phyloP scores from a whole-genome alignment of 2,797 vertebrate genomes.

The Hoplostethus mediterraneus region DNA sequence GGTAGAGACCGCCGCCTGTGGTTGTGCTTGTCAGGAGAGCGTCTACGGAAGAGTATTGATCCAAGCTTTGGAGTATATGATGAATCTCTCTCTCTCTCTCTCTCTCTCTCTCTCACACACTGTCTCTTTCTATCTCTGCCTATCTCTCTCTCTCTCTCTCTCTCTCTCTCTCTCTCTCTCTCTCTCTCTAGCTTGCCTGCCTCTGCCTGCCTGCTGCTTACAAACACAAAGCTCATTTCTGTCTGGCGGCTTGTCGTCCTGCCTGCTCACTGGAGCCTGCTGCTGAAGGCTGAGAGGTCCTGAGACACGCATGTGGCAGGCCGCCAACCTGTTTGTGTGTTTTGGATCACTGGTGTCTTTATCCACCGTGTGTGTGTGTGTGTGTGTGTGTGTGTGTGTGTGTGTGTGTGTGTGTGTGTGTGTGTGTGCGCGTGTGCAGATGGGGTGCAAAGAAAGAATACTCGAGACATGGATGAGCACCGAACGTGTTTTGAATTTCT shows the following conservation, averaged over 20 bases:
- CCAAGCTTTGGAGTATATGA: slow-evolving; percentile 68
- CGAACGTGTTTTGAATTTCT: slow-evolving; percentile 47
- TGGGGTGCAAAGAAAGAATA: slow-evolving; percentile 21
- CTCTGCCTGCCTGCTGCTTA: slow-evolving; percentile 56
- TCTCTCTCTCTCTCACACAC: neutral
- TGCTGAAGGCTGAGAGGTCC: slow-evolving; percentile 68
- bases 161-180: slow-evolving; percentile 24
- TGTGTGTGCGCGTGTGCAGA: slow-evolving; percentile 20
- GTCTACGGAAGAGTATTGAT: slow-evolving; percentile 71
- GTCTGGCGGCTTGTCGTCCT: slow-evolving; percentile 60
- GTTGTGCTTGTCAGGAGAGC: slow-evolving; percentile 60
- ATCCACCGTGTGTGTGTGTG: slow-evolving; percentile 43
- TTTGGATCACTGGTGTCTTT: slow-evolving; percentile 79
- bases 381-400: slow-evolving; percentile 32
- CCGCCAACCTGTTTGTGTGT: slow-evolving; percentile 74
- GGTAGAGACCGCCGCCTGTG: slow-evolving; percentile 47
- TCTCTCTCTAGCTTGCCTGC: slow-evolving; percentile 31
- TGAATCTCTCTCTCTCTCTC: slow-evolving; percentile 37
- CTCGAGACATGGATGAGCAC: slow-evolving; percentile 30
- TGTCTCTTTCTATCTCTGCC: slow-evolving; percentile 12
- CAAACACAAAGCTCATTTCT: slow-evolving; percentile 74
- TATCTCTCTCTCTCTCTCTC: neutral
- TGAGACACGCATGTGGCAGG: slow-evolving; percentile 70
- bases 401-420: slow-evolving; percentile 55
- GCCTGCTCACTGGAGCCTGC: slow-evolving; percentile 41